Conservation (phyloP, 1,140 invertebrate species). For the Octopus sinensis region DNA sequence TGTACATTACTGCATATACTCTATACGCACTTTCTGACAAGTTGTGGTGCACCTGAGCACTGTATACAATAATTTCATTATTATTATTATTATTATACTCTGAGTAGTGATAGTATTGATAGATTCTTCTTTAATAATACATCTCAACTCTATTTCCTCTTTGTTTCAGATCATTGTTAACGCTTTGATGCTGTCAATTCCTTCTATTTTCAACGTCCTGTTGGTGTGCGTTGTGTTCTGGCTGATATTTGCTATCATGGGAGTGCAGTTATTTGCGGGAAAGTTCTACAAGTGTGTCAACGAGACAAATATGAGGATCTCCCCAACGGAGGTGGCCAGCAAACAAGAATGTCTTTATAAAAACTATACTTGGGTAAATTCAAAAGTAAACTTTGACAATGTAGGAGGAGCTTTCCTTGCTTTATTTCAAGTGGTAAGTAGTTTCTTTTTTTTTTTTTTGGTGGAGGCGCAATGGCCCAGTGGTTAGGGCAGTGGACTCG, state of each 20-base stretch:
- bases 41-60: too few relatives aligned
- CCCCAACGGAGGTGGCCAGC: constrained; percentile 32
- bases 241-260: constrained; percentile 91
- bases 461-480: too few relatives aligned
- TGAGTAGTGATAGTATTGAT: not conserved
- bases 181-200: constrained; percentile 89
- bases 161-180: constrained; percentile 83
- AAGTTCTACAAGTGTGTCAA: constrained; percentile 92
- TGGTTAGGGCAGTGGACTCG: too few relatives aligned
- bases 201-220: constrained; percentile 90
- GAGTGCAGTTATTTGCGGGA: constrained; percentile 81
- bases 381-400: constrained; percentile 96
- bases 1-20: too few relatives aligned
- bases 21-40: too few relatives aligned
- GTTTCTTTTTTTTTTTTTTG: not conserved
- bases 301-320: constrained; percentile 55
- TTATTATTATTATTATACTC: not conserved
- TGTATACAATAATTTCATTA: too few relatives aligned
- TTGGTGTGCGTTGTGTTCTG: constrained; percentile 88
- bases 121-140: not conserved
- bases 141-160: not conserved
- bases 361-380: constrained; percentile 90
- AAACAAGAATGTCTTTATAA: constrained; percentile 37
- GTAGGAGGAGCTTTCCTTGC: constrained; percentile 94
- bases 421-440: constrained; percentile 83